These are phyloP conservation scores for Meandrina meandrites DNA, from an alignment of 92 coral and sea anemone genomes.

Conservation along the genomic window DNA sequence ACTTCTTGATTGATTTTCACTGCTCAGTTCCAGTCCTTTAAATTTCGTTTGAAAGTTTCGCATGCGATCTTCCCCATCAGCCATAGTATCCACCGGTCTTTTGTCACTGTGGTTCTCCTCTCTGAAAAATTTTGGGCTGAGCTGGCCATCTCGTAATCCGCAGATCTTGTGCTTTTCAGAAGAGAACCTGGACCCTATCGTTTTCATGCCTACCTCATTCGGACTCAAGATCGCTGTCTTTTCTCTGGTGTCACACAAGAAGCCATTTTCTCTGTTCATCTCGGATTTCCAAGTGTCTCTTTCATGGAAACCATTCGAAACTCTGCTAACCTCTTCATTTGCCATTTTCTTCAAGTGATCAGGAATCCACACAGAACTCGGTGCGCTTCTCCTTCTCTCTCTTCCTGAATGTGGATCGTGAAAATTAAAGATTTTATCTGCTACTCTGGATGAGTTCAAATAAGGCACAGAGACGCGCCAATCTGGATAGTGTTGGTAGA, in stretches of 20 bases:
- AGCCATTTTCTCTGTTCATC: background rate
- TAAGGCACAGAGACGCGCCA: constrained; percentile 15
- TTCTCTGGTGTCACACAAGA: background rate
- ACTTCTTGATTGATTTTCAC: background rate
- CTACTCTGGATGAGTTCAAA: constrained; percentile 2
- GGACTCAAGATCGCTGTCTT: background rate
- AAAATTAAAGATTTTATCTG: constrained; percentile 2
- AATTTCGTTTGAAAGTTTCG: background rate
- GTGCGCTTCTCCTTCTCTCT: background rate
- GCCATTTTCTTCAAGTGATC: background rate
- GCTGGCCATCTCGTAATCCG: background rate
- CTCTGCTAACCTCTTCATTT: background rate
- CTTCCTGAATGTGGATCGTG: background rate
- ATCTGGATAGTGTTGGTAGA: background rate
- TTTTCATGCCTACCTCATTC: background rate
- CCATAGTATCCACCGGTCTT: background rate
- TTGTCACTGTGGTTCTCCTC: background rate
- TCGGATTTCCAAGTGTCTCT: background rate
- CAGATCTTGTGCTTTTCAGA: background rate
- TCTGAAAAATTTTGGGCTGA: background rate
- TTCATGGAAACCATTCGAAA: background rate
- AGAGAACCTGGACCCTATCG: background rate
- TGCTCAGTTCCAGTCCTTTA: background rate
- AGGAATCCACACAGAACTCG: constrained; percentile 34
- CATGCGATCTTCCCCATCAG: background rate